Evolutionary conservation across 2,888 invertebrate genomes (phyloP), one percentile per base, ranked within the genome.

Genomic region (Drosophila eohydei): DNA sequence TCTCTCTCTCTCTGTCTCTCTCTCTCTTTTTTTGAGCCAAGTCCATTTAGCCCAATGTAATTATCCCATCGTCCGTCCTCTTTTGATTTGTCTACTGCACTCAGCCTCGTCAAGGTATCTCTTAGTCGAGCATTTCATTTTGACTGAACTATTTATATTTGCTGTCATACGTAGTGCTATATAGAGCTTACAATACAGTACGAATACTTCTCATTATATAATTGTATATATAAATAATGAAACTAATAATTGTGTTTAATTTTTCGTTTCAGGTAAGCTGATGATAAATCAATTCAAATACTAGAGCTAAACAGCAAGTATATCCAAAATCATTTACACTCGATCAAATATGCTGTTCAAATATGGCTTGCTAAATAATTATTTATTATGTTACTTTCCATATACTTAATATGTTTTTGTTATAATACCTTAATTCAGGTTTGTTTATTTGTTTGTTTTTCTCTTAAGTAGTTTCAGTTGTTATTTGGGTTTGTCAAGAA

Each of bases 251-350:
- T 4, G 3, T 14, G 9, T 43, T 21, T 52, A 59, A 43, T 12
- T 2, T 48, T 30, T 9, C 30, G 4, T 74, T 75, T 6, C 56
- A 75, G 74, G 74, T 75, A 72, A 75, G 78, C 55, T 7, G 30
- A n/a, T 50, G 44, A 6, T 1, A 28, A n/a, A 40, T 26, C 5
- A 7, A 14, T 26, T 30, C 1, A 43, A n/a, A 54, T 3, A 11
- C 26, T 11, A 8, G 14, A 60, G 7, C 6, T 21, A 26, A n/a
- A 8, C 50, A 44, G 59, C 52, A 76, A 71, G 57, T 64, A 66
- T n/a, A 38, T n/a, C 4, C 8, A 16, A 1, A 30, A 54, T 14
- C 2, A 36, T 26, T 14, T 26, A 14, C 32, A 32, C 12, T 7
- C 11, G 30, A 2, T n/a, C n/a, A n/a, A n/a, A n/a, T n/a, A n/a